These are phyloP conservation scores for Propithecus deckenii DNA, from an alignment of 2,797 vertebrate genomes.

Conservation along the genomic window DNA sequence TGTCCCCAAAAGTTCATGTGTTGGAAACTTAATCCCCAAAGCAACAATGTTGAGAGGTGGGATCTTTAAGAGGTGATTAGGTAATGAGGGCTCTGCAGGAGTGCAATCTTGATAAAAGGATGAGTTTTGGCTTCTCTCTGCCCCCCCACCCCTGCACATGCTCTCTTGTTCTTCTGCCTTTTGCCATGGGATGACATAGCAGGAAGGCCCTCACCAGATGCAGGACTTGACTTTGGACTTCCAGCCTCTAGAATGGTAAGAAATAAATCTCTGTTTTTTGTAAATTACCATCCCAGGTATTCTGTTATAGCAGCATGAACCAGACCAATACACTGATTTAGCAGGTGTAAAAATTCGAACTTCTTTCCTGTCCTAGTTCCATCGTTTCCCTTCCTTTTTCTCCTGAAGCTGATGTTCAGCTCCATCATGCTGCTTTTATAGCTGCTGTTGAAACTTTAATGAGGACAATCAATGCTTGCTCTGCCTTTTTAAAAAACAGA, in stretches of 20 bases:
- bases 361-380: background rate
- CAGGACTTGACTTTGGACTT: background rate
- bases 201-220: background rate
- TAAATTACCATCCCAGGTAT: background rate
- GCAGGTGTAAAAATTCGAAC: background rate
- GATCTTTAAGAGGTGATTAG: background rate
- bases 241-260: background rate
- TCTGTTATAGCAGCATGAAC: background rate
- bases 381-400: constrained; percentile 47
- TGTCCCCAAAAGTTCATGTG: background rate
- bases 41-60: background rate
- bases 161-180: background rate
- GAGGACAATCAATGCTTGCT: constrained; percentile 64
- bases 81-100: background rate
- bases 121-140: background rate
- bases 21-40: background rate
- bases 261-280: background rate
- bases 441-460: constrained; percentile 68
- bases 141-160: background rate
- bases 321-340: background rate
- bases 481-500: constrained; percentile 63
- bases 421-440: constrained; percentile 58
- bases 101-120: background rate
- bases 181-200: no score
- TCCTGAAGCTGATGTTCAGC: constrained; percentile 2